Evolutionary conservation across 2,113 vertebrate genomes (phyloP).

Genomic region (Myiopsitta monachus): DNA sequence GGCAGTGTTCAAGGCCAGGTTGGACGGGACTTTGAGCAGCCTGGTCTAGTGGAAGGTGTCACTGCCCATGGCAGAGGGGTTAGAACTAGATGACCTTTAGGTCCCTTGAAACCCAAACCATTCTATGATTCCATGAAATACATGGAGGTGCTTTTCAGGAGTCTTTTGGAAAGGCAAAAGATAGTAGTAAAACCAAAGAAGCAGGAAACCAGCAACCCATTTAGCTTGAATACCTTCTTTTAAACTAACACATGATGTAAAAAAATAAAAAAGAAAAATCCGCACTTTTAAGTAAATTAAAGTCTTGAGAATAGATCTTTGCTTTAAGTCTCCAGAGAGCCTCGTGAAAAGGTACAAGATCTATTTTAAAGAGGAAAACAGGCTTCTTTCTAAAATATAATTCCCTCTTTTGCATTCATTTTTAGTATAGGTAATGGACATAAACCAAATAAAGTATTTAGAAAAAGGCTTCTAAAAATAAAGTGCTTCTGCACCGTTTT

Average conservation of each 20-base stretch:
- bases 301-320: slow-evolving; percentile 37
- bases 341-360: slow-evolving; percentile 36
- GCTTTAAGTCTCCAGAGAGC: slow-evolving; percentile 3
- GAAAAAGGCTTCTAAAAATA: slow-evolving; percentile 54
- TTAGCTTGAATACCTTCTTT: slow-evolving; percentile 22
- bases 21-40: neutral
- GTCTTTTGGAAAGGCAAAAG: slow-evolving; percentile 17
- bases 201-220: neutral
- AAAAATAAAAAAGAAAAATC: neutral
- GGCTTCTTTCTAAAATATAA: slow-evolving; percentile 44
- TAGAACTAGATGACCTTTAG: neutral
- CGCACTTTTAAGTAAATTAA: slow-evolving; percentile 50
- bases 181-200: neutral
- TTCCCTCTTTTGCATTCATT: slow-evolving; percentile 2
- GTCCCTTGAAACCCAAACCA: neutral
- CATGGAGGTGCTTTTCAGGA: neutral
- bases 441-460: slow-evolving; percentile 42
- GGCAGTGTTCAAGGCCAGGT: neutral
- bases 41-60: neutral
- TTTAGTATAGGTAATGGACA: slow-evolving; percentile 51
- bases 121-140: neutral
- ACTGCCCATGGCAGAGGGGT: neutral
- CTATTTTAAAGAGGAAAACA: slow-evolving; percentile 31
- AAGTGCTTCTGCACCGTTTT: slow-evolving; percentile 36
- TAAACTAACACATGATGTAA: neutral